Conservation (phyloP, 2,797 vertebrate genomes). For the Syncerus caffer region DNA sequence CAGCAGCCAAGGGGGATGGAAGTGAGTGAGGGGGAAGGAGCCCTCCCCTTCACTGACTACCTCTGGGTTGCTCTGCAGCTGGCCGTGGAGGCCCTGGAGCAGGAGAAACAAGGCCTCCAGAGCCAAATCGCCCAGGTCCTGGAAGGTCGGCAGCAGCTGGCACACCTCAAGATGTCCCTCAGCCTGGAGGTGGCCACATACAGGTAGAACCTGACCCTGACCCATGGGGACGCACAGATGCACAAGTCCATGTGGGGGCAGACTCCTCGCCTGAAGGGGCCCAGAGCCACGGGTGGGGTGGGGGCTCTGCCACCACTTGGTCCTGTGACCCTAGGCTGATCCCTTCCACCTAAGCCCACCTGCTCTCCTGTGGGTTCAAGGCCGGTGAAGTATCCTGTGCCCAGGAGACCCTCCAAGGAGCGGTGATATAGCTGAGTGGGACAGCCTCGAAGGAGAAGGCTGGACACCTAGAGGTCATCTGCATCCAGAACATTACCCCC, state of each 20-base stretch:
- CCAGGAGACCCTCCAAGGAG: background rate
- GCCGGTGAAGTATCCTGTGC: background rate
- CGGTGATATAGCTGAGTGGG: background rate
- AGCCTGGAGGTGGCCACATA: slow-evolving; percentile 93
- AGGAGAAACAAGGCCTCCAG: slow-evolving; percentile 86
- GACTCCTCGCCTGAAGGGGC: background rate
- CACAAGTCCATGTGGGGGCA: fast-evolving
- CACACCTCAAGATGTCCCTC: slow-evolving; percentile 92
- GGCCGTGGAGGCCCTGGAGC: slow-evolving; percentile 87
- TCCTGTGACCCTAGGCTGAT: background rate
- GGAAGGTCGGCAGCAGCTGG: slow-evolving; percentile 88
- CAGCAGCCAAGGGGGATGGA: background rate
- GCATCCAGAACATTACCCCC: background rate
- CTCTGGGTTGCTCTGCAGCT: slow-evolving; percentile 78
- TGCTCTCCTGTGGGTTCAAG: background rate
- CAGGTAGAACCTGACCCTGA: slow-evolving; percentile 84
- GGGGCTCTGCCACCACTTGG: background rate
- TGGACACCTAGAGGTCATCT: background rate
- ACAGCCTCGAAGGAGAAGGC: background rate
- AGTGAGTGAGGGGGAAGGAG: background rate
- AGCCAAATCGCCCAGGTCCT: slow-evolving; percentile 86
- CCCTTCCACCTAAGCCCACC: background rate
- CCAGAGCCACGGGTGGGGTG: background rate
- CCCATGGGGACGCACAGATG: background rate
- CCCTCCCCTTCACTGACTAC: background rate